These are phyloP conservation scores for Oenanthe oenanthe DNA, from an alignment of 2,113 vertebrate genomes.

Conservation along the genomic window DNA sequence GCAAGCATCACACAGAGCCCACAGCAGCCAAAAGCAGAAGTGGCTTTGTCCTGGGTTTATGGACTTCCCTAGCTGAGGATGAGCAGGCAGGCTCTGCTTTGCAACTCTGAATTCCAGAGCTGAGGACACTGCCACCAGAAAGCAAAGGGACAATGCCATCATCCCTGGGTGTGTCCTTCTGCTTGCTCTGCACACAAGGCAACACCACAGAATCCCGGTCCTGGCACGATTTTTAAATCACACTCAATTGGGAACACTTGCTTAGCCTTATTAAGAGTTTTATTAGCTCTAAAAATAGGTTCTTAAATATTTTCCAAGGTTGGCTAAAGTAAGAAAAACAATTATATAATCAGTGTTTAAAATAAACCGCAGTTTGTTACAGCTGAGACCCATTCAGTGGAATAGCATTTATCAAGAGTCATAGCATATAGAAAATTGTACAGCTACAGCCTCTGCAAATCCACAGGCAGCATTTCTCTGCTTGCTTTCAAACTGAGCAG, in stretches of 20 bases:
- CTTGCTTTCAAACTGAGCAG: background rate
- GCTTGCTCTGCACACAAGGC: background rate
- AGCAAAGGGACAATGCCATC: background rate
- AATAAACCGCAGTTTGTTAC: conserved; percentile 56
- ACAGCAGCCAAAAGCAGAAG: background rate
- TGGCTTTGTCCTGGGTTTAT: background rate
- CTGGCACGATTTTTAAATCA: background rate
- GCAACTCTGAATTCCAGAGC: background rate
- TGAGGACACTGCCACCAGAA: background rate
- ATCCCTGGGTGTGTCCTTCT: background rate
- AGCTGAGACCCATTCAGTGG: conserved; percentile 45
- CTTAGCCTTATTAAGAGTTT: conserved; percentile 51
- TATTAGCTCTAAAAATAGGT: conserved; percentile 62
- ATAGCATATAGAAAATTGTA: background rate
- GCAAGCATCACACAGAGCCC: accelerated
- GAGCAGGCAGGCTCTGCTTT: background rate
- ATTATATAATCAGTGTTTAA: conserved; percentile 37
- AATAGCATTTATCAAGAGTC: background rate
- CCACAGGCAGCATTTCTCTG: background rate
- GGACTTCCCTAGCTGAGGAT: background rate
- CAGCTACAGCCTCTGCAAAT: conserved; percentile 13
- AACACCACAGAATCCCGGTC: background rate
- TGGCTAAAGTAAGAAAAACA: conserved; percentile 45
- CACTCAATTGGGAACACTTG: background rate
- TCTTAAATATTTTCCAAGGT: conserved; percentile 51